Evolutionary conservation across 2,797 vertebrate genomes (phyloP).

Genomic region (Siniperca obscura): DNA sequence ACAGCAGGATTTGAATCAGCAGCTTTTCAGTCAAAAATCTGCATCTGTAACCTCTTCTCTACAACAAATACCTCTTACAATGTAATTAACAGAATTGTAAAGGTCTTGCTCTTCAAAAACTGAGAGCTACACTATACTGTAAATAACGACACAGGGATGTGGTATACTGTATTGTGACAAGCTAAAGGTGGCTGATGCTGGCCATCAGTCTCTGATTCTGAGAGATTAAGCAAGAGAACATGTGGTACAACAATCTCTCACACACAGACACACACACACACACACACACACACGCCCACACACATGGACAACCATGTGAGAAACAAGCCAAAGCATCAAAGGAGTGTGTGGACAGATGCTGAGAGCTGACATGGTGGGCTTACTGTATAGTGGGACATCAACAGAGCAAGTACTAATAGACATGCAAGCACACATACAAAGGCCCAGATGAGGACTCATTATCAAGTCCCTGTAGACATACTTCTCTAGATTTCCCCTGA

Average conservation of each 20-base stretch:
- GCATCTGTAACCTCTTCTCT: not conserved
- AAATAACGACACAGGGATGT: not conserved
- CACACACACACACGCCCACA: constrained; percentile 11
- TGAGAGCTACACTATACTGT: not conserved
- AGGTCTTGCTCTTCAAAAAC: constrained; percentile 5
- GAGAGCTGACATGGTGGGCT: constrained; percentile 51
- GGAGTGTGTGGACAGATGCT: constrained; percentile 65
- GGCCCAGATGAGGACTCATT: constrained; percentile 35
- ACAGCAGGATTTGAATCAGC: not conserved
- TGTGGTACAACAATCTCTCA: not conserved
- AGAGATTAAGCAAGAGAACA: constrained; percentile 50
- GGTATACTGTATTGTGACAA: not conserved
- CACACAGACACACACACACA: constrained; percentile 20
- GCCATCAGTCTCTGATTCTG: constrained; percentile 38
- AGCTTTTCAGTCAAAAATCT: not conserved
- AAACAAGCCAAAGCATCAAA: constrained; percentile 39
- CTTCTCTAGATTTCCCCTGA: constrained; percentile 36
- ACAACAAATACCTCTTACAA: not conserved
- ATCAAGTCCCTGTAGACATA: constrained; percentile 36
- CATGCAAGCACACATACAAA: constrained; percentile 21
- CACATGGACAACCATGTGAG: constrained; percentile 68
- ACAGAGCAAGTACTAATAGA: constrained; percentile 17
- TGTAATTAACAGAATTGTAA: not conserved
- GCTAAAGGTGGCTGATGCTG: constrained; percentile 28
- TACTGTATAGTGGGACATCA: constrained; percentile 60